Conservation (phyloP, 2,113 vertebrate species). For the Chionis minor region DNA sequence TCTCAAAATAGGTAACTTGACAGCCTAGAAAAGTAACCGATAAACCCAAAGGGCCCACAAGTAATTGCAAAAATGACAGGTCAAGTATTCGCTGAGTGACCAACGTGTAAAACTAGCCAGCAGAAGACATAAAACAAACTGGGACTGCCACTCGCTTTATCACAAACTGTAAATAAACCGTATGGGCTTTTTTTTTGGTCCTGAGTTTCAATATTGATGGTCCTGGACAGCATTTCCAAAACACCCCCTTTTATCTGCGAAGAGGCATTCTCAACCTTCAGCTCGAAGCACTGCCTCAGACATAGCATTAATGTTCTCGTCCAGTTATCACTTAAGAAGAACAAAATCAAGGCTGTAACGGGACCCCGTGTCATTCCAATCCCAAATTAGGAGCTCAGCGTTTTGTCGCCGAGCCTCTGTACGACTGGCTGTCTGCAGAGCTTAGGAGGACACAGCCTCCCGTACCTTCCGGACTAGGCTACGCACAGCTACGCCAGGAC, state of each 20-base stretch:
- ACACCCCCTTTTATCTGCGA: background rate
- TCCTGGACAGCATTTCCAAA: background rate
- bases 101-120: slow-evolving; percentile 18
- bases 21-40: slow-evolving; percentile 66
- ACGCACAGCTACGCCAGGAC: accelerated
- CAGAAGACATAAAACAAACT: background rate
- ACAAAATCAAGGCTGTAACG: background rate
- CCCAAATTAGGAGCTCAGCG: accelerated
- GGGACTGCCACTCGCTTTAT: background rate
- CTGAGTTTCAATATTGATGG: background rate
- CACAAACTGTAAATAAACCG: background rate
- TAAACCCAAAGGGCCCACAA: slow-evolving; percentile 63
- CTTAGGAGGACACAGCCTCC: accelerated
- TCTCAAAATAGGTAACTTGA: slow-evolving; percentile 73
- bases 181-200: background rate
- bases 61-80: slow-evolving; percentile 57
- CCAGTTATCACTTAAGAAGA: background rate
- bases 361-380: background rate
- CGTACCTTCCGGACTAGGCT: background rate
- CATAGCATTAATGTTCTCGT: background rate
- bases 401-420: background rate
- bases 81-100: slow-evolving; percentile 22
- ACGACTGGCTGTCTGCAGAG: background rate
- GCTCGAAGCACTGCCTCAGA: background rate
- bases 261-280: background rate